Evolutionary conservation across 2,888 invertebrate species (phyloP).

Genomic region (Drosophila subsilvestris): DNA sequence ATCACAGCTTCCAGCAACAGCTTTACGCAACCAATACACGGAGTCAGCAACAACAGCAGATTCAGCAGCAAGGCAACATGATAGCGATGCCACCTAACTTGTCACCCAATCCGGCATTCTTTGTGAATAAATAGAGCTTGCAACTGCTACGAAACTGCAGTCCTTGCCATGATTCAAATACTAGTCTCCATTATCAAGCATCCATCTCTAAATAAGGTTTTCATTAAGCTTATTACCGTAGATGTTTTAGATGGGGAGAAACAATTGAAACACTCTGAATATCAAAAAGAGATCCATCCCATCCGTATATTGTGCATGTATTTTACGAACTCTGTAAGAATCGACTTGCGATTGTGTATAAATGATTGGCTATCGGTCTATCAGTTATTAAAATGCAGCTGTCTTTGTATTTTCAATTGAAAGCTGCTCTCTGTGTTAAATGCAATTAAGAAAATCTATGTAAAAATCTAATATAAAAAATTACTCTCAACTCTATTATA

Average conservation of each 20-base stretch:
- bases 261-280: constrained; percentile 3
- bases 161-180: constrained; percentile 25
- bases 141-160: neutral
- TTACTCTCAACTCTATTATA: constrained; percentile 32
- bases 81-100: constrained; percentile 73
- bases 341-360: constrained; percentile 30
- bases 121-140: constrained; percentile 80
- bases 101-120: constrained; percentile 83
- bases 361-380: constrained; percentile 22
- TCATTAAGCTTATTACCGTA: constrained; percentile 30
- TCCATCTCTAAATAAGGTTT: constrained; percentile 30
- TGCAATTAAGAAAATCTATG: constrained; percentile 65
- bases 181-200: constrained; percentile 51
- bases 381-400: constrained; percentile 40
- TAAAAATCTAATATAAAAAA: constrained; percentile 48
- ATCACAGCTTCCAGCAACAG: constrained; percentile 97
- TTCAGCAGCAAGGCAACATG: constrained; percentile 59
- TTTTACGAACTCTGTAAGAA: neutral
- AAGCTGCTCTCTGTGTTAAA: constrained; percentile 68
- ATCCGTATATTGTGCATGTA: neutral
- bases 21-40: constrained; percentile 94
- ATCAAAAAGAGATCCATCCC: neutral
- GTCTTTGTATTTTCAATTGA: constrained; percentile 41
- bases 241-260: constrained; percentile 27
- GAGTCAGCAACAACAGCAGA: constrained; percentile 84